Conservation (phyloP, 2,888 invertebrate species). For the Micoletzkya japonica region DNA sequence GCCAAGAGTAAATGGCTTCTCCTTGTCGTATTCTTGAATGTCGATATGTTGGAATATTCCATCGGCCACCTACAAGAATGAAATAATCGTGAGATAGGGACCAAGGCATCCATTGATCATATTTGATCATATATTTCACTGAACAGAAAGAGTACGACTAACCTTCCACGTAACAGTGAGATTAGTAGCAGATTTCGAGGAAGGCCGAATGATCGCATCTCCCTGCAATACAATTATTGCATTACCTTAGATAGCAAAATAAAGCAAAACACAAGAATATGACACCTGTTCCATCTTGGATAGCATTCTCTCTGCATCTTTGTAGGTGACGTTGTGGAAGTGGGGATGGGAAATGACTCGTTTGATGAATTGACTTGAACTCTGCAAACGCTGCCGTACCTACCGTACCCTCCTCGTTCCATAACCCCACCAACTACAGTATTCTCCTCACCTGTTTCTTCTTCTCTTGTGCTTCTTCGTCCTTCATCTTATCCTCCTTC, state of each 20-base stretch:
- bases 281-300: conserved; percentile 79
- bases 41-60: conserved; percentile 94
- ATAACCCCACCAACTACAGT: background rate
- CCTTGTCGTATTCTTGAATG: conserved; percentile 92
- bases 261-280: background rate
- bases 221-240: conserved; percentile 69
- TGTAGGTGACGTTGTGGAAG: conserved; percentile 92
- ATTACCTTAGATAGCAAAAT: background rate
- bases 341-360: conserved; percentile 95
- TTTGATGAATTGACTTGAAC: conserved; percentile 76
- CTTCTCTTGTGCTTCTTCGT: conserved; percentile 77
- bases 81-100: too few relatives aligned
- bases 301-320: conserved; percentile 88
- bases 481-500: conserved; percentile 72
- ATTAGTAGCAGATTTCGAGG: conserved; percentile 91
- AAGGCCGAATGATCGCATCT: conserved; percentile 92
- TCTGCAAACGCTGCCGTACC: background rate
- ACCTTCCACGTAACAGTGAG: conserved; percentile 99
- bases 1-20: conserved; percentile 91
- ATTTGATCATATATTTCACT: background rate
- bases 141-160: conserved; percentile 56
- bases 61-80: conserved; percentile 82
- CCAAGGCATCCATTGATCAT: too few relatives aligned
- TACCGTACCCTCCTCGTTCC: too few relatives aligned
- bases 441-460: conserved; percentile 71